Base-by-base conservation (phyloP, 2,797 vertebrate genomes). In the Eurystomus glaucurus region DNA sequence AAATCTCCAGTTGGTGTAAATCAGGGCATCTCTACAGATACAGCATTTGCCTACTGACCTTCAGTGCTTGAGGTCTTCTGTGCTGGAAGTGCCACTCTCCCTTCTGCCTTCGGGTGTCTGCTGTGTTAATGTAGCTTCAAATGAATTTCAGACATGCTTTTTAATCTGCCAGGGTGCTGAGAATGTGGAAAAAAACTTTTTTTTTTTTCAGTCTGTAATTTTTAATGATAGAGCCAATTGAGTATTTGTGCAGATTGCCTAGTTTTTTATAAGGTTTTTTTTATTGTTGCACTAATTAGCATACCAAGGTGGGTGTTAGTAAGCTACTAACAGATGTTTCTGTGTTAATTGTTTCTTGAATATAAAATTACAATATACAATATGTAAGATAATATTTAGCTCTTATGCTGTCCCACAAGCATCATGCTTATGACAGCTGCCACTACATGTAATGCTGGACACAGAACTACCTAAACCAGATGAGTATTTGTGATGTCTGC, bases 361-460 rank as follows among this genome's bases (percentile, higher is more conserved):
- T 69, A 41, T 58, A 58, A 60, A 45, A 13, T 22, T 50, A 4
- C n/a, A 48, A n/a, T 41, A 45, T 23, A 12, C 7, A 45, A 28
- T 46, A 26, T 7, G 3, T 41, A 39, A 65, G 37, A 22, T 19
- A n/a, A 12, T 54, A 1, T 72, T 85, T 85, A 50, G 6, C 9
- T 78, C 10, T 75, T 78, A 9, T 3, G 14, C 11, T 61, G 28
- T 76, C 54, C 25, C 22, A 5, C 9, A 58, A 50, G 21, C 16
- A 58, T 48, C 14, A 3, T 8, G 14, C 26, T 82, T 57, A 7
- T 10, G 14, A 10, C 4, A 12, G 26, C 31, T 64, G 45, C 20
- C 4, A 10, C 54, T 80, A 8, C 5, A 14, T 0, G 0, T 61
- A 31, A 29, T n/a, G 13, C 26, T 7, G 3, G 29, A 22, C 9